These are phyloP conservation scores for Drosophila aff. DNA, from an alignment of 1,140 invertebrate species.

Conservation along the genomic window DNA sequence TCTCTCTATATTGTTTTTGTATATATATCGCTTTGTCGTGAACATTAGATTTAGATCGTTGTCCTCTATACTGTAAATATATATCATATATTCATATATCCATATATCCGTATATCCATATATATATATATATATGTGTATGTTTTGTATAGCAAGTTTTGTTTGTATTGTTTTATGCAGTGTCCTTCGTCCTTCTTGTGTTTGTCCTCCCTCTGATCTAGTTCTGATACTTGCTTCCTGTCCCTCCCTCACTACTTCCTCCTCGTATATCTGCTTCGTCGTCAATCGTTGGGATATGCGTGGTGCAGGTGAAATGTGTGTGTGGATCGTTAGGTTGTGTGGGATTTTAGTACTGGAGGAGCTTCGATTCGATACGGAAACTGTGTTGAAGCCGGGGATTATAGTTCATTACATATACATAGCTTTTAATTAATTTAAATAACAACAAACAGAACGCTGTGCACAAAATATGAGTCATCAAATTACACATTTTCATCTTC, in stretches of 20 bases:
- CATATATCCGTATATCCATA: constrained; percentile 2
- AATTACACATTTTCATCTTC: constrained; percentile 30
- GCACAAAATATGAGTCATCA: constrained; percentile 53
- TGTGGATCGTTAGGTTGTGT: constrained; percentile 50
- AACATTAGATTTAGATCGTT: constrained; percentile 70
- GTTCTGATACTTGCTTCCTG: constrained; percentile 7
- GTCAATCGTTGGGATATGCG: constrained; percentile 81
- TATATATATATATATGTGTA: constrained; percentile 29
- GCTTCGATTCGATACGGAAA: constrained; percentile 28
- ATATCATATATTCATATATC: constrained; percentile 58
- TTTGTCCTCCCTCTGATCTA: constrained; percentile 21
- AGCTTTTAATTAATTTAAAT: constrained; percentile 49
- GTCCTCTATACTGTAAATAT: constrained; percentile 74
- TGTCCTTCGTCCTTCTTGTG: constrained; percentile 15
- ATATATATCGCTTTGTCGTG: constrained; percentile 60
- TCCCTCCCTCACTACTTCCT: constrained; percentile 5
- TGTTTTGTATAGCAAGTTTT: constrained; percentile 45
- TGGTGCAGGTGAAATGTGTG: constrained; percentile 69
- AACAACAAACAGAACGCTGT: constrained; percentile 68
- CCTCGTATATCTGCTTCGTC: constrained; percentile 17
- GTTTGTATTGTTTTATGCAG: constrained; percentile 39
- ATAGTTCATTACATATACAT: constrained; percentile 29
- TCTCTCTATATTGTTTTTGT: constrained; percentile 57
- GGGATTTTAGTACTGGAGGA: constrained; percentile 8
- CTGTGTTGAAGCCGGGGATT: constrained; percentile 35